These are phyloP conservation scores for Lithobius niger DNA, from an alignment of 1,140 invertebrate species.

Conservation along the genomic window DNA sequence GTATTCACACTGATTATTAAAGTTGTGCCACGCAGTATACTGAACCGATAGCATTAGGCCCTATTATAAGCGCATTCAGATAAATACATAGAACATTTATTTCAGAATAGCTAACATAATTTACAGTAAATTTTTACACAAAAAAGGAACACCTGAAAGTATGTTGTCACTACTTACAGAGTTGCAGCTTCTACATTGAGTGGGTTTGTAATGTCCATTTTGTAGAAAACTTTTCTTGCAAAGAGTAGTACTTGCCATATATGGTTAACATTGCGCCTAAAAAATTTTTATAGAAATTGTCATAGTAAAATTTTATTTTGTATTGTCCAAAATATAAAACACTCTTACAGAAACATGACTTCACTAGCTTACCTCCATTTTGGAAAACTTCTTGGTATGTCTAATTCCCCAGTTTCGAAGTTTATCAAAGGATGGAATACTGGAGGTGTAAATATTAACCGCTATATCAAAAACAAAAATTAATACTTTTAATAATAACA, in stretches of 20 bases:
- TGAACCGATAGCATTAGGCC: neutral
- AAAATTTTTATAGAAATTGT: slow-evolving; percentile 14
- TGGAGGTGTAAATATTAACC: slow-evolving; percentile 65
- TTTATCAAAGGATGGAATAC: slow-evolving; percentile 79
- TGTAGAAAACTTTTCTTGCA: slow-evolving; percentile 63
- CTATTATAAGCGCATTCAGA: slow-evolving; percentile 16
- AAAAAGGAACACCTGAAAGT: too few relatives aligned
- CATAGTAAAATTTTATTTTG: neutral
- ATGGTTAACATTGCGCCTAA: slow-evolving; percentile 53
- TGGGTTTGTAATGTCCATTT: slow-evolving; percentile 51
- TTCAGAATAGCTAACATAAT: too few relatives aligned
- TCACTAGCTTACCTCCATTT: slow-evolving; percentile 50
- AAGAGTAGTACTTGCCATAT: slow-evolving; percentile 82
- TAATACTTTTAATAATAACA: slow-evolving; percentile 15
- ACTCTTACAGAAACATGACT: slow-evolving; percentile 11
- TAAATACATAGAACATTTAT: slow-evolving; percentile 17
- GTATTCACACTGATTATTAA: too few relatives aligned
- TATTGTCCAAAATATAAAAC: slow-evolving; percentile 10
- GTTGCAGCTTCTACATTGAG: slow-evolving; percentile 60
- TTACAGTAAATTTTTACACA: too few relatives aligned
- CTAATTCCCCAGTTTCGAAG: slow-evolving; percentile 55
- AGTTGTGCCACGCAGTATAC: too few relatives aligned
- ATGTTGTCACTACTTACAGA: too few relatives aligned
- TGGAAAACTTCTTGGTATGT: slow-evolving; percentile 57
- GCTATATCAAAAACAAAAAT: slow-evolving; percentile 38